phyloP scores from a whole-genome alignment of 2,888 invertebrate species.

The Megastigmus dorsalis region DNA sequence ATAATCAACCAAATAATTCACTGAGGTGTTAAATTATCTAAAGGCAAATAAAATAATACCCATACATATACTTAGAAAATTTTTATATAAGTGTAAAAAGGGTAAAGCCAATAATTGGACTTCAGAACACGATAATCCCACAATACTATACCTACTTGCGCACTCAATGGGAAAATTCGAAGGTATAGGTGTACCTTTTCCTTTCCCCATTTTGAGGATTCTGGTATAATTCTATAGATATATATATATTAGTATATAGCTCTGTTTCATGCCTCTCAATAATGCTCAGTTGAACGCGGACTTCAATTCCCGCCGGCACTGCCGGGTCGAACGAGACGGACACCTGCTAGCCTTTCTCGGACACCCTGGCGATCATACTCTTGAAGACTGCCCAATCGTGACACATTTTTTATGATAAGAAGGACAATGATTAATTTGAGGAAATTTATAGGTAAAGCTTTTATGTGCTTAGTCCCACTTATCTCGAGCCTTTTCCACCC shows the following conservation, averaged over 20 bases:
- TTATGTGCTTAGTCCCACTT: neutral
- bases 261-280: neutral
- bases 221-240: neutral
- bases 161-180: neutral
- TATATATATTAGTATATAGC: neutral
- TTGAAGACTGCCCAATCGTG: slow-evolving; percentile 21
- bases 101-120: neutral
- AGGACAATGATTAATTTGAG: slow-evolving; percentile 72
- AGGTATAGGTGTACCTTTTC: too few relatives aligned
- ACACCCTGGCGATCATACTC: slow-evolving; percentile 32
- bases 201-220: too few relatives aligned
- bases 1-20: neutral
- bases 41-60: neutral
- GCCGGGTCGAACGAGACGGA: slow-evolving; percentile 57
- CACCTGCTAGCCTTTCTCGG: slow-evolving; percentile 67
- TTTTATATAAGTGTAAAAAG: neutral
- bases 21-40: neutral
- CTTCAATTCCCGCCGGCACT: slow-evolving; percentile 39
- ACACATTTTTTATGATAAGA: slow-evolving; percentile 63
- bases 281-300: slow-evolving; percentile 1
- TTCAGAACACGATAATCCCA: too few relatives aligned
- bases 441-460: slow-evolving; percentile 71
- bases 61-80: neutral
- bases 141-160: neutral
- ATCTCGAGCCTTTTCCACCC: neutral